Conservation (phyloP, 1,140 invertebrate species). For the Trinorchestia longiramus region DNA sequence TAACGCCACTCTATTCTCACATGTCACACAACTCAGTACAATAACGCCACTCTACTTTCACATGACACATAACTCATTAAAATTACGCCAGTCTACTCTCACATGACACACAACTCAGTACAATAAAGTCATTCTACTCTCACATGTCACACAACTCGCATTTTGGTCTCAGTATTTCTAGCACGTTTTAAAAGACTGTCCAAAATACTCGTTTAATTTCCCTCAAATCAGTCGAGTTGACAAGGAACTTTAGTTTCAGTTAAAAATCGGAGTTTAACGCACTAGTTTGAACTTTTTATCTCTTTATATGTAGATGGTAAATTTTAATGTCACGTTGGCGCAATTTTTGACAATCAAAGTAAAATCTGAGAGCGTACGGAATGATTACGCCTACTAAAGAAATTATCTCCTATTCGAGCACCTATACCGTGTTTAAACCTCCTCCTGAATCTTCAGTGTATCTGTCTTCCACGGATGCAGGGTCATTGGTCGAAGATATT, state of each 20-base stretch:
- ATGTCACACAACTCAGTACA: no score
- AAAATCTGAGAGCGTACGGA: neutral
- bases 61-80: no score
- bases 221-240: neutral
- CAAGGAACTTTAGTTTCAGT: neutral
- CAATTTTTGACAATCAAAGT: neutral
- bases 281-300: neutral
- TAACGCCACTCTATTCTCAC: no score
- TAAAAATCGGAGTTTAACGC: neutral
- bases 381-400: neutral
- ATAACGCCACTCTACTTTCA: no score
- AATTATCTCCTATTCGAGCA: neutral
- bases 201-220: neutral
- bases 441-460: neutral
- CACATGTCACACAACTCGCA: no score
- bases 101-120: no score
- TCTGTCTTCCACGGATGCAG: neutral
- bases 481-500: neutral
- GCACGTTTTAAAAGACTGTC: neutral
- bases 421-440: neutral
- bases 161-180: no score
- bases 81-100: no score
- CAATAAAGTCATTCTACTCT: no score
- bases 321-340: neutral
- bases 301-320: neutral